Conservation (phyloP, 2,888 invertebrate species). For the Pandemis heparana region DNA sequence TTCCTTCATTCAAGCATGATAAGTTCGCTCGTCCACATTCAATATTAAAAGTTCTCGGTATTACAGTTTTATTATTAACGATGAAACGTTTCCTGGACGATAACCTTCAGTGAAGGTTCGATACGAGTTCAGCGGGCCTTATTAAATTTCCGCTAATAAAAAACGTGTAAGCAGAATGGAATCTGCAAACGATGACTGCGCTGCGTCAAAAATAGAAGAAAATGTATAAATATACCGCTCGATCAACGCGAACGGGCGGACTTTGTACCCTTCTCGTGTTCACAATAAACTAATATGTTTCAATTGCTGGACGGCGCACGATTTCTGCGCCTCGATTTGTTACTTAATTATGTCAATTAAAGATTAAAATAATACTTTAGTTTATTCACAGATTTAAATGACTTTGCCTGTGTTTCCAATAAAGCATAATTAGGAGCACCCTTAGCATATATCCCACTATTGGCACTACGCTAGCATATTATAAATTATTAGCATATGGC, state of each 20-base stretch:
- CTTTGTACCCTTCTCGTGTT: conserved; percentile 57
- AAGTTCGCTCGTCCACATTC: conserved; percentile 56
- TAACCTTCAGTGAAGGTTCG: conserved; percentile 52
- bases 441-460: too few species aligned
- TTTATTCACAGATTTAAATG: not conserved
- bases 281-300: conserved; percentile 59
- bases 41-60: conserved; percentile 54
- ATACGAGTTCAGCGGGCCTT: conserved; percentile 40
- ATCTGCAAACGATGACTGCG: conserved; percentile 39
- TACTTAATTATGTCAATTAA: conserved; percentile 14
- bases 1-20: conserved; percentile 48
- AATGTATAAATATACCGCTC: conserved; percentile 54
- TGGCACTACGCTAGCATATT: too few species aligned
- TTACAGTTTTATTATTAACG: conserved; percentile 45
- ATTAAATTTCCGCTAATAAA: conserved; percentile 45
- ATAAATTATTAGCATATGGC: too few species aligned
- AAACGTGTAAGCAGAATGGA: conserved; percentile 39
- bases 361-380: not conserved
- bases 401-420: conserved; percentile 19
- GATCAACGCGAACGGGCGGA: conserved; percentile 54
- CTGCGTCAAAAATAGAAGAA: conserved; percentile 48
- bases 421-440: too few species aligned
- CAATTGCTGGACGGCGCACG: conserved; percentile 50
- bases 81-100: conserved; percentile 47
- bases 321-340: conserved; percentile 28